These are phyloP conservation scores for Halictus ligatus DNA, from an alignment of 2,888 invertebrate genomes.

Conservation along the genomic window DNA sequence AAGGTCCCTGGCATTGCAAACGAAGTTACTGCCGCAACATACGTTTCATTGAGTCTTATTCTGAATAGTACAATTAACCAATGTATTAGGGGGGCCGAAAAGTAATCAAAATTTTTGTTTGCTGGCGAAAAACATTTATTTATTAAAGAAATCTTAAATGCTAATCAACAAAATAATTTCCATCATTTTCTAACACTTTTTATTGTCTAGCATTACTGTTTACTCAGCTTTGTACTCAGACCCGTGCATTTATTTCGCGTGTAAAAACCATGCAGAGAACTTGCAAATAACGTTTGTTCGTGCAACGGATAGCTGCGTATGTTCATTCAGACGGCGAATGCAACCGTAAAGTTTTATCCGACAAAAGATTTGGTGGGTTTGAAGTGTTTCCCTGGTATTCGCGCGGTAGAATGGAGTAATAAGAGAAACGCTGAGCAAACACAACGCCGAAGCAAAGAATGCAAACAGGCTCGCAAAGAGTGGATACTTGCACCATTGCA, in stretches of 20 bases:
- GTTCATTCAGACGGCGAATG: not conserved
- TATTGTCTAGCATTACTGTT: too few species aligned
- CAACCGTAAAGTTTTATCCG: not conserved
- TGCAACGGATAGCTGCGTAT: too few species aligned
- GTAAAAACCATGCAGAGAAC: too few species aligned
- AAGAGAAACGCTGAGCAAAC: not conserved
- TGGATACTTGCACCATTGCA: slow-evolving; percentile 43
- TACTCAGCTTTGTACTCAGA: too few species aligned
- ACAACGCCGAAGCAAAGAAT: slow-evolving; percentile 31
- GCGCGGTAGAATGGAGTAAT: not conserved
- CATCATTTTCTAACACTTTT: too few species aligned
- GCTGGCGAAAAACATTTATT: too few species aligned
- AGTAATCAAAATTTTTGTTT: too few species aligned
- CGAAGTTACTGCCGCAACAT: slow-evolving; percentile 41
- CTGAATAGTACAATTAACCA: slow-evolving; percentile 35
- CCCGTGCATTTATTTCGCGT: too few species aligned
- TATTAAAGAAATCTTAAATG: too few species aligned
- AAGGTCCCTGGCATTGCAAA: slow-evolving; percentile 63
- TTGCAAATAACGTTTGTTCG: not conserved
- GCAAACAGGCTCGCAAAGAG: slow-evolving; percentile 20
- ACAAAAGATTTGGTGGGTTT: not conserved
- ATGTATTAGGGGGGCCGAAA: too few species aligned
- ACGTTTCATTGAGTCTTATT: slow-evolving; percentile 12
- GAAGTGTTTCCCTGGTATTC: not conserved
- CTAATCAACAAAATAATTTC: too few species aligned